These are phyloP conservation scores for Notolabrus celidotus DNA, from an alignment of 2,797 vertebrate genomes.

Conservation along the genomic window DNA sequence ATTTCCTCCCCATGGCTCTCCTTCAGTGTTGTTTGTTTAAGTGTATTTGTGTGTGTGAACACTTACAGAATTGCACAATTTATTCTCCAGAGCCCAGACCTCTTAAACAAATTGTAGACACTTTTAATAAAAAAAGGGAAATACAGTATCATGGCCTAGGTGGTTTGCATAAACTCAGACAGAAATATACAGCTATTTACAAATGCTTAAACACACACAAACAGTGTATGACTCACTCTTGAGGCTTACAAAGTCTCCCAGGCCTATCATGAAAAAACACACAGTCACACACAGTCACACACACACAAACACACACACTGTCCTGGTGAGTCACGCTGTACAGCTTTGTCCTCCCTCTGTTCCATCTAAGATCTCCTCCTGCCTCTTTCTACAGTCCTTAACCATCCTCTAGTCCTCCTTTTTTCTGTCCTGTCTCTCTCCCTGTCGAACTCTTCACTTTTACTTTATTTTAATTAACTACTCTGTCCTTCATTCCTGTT, in stretches of 20 bases:
- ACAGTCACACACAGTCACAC: neutral
- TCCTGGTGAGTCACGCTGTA: constrained; percentile 60
- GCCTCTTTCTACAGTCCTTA: constrained; percentile 18
- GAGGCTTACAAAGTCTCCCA: constrained; percentile 44
- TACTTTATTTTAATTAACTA: constrained; percentile 9
- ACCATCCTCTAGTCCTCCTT: constrained; percentile 22
- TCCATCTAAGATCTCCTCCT: constrained; percentile 39
- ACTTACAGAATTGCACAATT: constrained; percentile 3
- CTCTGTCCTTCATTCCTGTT: constrained; percentile 22
- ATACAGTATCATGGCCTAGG: constrained; percentile 24
- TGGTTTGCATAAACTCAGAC: constrained; percentile 24
- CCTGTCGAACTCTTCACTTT: neutral
- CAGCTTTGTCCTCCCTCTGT: constrained; percentile 42
- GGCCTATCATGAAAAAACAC: constrained; percentile 35
- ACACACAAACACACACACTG: constrained; percentile 33
- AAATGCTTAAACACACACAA: constrained; percentile 23
- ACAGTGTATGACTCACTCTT: constrained; percentile 52
- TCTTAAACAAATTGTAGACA: constrained; percentile 40
- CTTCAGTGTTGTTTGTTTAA: constrained; percentile 16
- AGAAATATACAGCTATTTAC: constrained; percentile 26
- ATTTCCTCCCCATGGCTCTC: neutral
- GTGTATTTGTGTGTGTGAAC: constrained; percentile 1
- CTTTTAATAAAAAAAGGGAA: constrained; percentile 33
- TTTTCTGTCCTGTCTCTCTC: neutral
- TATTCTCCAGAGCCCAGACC: constrained; percentile 23